Base-by-base conservation (phyloP, 2,113 vertebrate genomes). In the Phylloscopus whistleri region DNA sequence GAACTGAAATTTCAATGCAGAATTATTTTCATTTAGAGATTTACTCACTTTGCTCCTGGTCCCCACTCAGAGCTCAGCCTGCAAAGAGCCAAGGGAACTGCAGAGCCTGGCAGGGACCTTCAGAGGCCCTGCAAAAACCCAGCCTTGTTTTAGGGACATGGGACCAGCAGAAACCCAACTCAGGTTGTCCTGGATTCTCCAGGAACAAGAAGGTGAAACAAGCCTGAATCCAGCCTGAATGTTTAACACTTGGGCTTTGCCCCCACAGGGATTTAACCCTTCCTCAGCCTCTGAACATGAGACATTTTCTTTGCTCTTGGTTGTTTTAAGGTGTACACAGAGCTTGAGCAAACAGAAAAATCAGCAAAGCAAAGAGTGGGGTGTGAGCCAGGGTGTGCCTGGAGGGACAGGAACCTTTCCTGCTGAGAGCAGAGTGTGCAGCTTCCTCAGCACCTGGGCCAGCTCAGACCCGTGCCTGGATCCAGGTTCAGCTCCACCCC, bases 251-350 rank as follows among this genome's bases (percentile, higher is more conserved):
- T 20, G 31, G 19, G 8, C 13, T 79, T 21, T 24, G 48, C 43
- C 15, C 9, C 41, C 22, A 16, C 28, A 8, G 33, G 68, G 35
- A 26, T 39, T 27, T 3, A 16, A 17, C 46, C 39, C 30, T 7
- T 7, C 1, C 0, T 52, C 4, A 2, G 1, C 6, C 66, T 20
- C 80, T 66, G 27, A 14, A 6, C 4, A 16, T 2, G 30, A 46
- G 19, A 39, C 20, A 4, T 16, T 49, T 23, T 2, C 39, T 46
- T 31, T 67, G 52, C 58, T 55, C 7, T 20, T 78, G 37, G 35
- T 23, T 68, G 26, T 13, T 49, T 44, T 55, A 9, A 35, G 9
- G 9, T 13, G 33, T 12, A 6, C 19, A 39, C 37, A 30, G 62
- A 87, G n/a, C 27, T 78, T 30, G 17, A 49, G 76, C 37, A 56